phyloP scores from a whole-genome alignment of 2,797 vertebrate species.

The Schizopygopsis malacanthus region DNA sequence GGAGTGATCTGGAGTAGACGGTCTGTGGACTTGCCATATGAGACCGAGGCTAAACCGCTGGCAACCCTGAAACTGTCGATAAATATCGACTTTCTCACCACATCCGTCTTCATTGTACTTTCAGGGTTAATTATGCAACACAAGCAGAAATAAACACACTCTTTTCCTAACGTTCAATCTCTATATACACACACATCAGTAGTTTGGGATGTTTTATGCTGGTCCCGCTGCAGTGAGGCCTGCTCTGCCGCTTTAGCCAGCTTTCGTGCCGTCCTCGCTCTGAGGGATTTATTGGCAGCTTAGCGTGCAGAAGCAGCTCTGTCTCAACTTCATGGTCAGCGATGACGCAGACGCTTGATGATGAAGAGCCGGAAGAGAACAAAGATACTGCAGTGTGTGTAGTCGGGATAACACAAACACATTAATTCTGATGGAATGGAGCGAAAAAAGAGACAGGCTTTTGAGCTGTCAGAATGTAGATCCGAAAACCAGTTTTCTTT shows the following conservation, averaged over 20 bases:
- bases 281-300: slow-evolving; percentile 12
- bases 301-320: slow-evolving; percentile 1
- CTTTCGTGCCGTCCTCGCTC: slow-evolving; percentile 14
- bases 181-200: neutral
- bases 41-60: neutral
- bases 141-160: neutral
- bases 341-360: slow-evolving; percentile 16
- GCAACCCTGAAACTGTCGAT: neutral
- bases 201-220: slow-evolving; percentile 23
- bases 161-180: neutral
- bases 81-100: neutral
- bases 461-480: slow-evolving; percentile 36
- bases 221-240: slow-evolving; percentile 1
- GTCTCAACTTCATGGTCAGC: slow-evolving; percentile 42
- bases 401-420: slow-evolving; percentile 5
- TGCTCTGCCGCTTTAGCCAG: neutral
- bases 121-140: slow-evolving; percentile 32
- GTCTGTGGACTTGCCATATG: neutral
- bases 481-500: slow-evolving; percentile 3
- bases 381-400: slow-evolving; percentile 21
- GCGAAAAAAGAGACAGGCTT: neutral
- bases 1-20: neutral
- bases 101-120: neutral
- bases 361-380: slow-evolving; percentile 29
- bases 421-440: neutral